phyloP scores from a whole-genome alignment of 2,888 invertebrate genomes.

The Xestoiulus laeticollis region DNA sequence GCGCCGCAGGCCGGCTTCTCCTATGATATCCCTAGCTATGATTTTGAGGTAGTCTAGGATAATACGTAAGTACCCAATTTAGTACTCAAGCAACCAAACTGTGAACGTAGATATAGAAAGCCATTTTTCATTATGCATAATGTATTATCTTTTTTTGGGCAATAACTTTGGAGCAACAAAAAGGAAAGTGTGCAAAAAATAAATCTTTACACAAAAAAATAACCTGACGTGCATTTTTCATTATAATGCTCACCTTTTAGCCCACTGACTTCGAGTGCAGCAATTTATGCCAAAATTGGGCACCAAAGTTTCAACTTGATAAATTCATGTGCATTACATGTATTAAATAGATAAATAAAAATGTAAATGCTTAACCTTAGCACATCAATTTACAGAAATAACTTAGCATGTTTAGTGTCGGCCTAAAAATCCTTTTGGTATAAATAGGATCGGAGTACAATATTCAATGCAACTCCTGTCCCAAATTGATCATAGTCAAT shows the following conservation, averaged over 20 bases:
- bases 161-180: not conserved
- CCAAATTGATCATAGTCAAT: not conserved
- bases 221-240: not conserved
- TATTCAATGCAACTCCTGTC: not conserved
- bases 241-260: not conserved
- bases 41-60: too few relatives aligned
- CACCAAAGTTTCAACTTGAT: not conserved
- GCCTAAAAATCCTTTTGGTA: not conserved
- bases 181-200: not conserved
- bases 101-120: too few relatives aligned
- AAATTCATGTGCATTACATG: not conserved
- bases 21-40: too few relatives aligned
- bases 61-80: too few relatives aligned
- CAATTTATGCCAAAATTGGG: not conserved
- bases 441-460: not conserved
- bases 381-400: slow-evolving; percentile 14
- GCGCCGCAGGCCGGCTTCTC: too few relatives aligned
- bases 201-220: not conserved
- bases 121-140: too few relatives aligned
- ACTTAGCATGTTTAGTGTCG: not conserved
- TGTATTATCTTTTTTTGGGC: too few relatives aligned
- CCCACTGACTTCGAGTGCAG: not conserved
- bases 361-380: not conserved
- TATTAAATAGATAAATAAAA: not conserved
- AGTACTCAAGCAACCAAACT: too few relatives aligned